Conservation (phyloP, 2,113 vertebrate genomes). For the Pogonocichla stellata region DNA sequence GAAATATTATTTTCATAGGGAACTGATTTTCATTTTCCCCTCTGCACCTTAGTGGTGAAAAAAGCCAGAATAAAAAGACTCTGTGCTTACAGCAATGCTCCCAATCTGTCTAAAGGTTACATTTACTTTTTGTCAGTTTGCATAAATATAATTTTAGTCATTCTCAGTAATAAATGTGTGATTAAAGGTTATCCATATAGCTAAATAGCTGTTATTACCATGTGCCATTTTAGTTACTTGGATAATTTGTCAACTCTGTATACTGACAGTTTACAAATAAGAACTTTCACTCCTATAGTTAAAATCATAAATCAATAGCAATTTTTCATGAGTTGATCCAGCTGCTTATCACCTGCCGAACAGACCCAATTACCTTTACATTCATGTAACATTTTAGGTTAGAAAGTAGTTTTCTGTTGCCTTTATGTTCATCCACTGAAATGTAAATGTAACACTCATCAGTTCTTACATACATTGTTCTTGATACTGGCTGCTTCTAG, state of each 20-base stretch:
- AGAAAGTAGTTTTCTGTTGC: neutral
- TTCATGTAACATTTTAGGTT: neutral
- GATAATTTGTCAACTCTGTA: constrained; percentile 54
- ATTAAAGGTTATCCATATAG: constrained; percentile 64
- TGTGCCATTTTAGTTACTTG: constrained; percentile 63
- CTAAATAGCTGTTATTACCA: constrained; percentile 55
- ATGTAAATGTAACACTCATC: neutral
- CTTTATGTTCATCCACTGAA: neutral
- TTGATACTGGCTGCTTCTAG: neutral
- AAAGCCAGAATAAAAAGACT: neutral
- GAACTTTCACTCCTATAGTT: constrained; percentile 48
- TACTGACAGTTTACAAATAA: constrained; percentile 56
- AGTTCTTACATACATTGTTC: neutral
- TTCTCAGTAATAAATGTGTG: constrained; percentile 62
- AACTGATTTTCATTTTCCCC: neutral
- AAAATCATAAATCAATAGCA: constrained; percentile 73
- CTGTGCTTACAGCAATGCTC: neutral
- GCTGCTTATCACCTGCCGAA: constrained; percentile 46
- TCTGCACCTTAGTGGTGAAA: neutral
- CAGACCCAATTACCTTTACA: constrained; percentile 11
- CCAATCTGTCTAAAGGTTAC: neutral
- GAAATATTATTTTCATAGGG: neutral
- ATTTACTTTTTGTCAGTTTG: constrained; percentile 1
- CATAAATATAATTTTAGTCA: neutral
- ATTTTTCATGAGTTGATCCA: constrained; percentile 54